Percentiles rank a stretch among this genome's conserved stretches.
Evolutionary conservation across 1,140 invertebrate species (phyloP).

Genomic region (Bombus sibiricus): DNA sequence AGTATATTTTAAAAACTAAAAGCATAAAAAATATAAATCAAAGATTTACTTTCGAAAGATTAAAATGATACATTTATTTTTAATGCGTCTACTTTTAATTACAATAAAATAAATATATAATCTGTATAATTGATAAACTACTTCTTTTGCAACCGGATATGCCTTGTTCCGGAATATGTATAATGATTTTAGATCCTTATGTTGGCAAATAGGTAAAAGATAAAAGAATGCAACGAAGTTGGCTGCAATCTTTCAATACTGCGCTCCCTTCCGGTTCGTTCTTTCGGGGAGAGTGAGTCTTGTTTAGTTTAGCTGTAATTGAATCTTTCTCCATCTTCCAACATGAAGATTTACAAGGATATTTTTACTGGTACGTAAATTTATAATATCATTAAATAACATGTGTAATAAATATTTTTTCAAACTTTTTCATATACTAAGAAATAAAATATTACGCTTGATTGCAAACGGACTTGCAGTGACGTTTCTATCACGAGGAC

Average conservation of each 20-base stretch:
- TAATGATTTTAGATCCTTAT: neutral
- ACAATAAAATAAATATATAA: too few relatives aligned
- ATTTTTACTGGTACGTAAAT: slow-evolving; percentile 91
- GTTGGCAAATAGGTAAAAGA: neutral
- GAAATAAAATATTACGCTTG: neutral
- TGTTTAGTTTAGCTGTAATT: slow-evolving; percentile 85
- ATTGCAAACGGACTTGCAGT: neutral
- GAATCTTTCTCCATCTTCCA: slow-evolving; percentile 88
- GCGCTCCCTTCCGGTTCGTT: slow-evolving; percentile 84
- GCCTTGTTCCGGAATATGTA: neutral
- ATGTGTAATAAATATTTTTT: slow-evolving; percentile 67
- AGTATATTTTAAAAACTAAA: too few relatives aligned
- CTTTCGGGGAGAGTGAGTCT: slow-evolving; percentile 83
- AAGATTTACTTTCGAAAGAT: too few relatives aligned
- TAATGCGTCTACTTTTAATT: too few relatives aligned
- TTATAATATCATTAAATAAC: neutral
- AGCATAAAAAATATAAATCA: too few relatives aligned
- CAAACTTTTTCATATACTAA: neutral
- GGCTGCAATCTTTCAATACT: neutral
- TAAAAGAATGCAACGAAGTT: slow-evolving; percentile 12
- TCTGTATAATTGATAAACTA: too few relatives aligned
- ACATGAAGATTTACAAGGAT: slow-evolving; percentile 98
- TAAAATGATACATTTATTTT: too few relatives aligned
- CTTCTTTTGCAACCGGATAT: neutral
- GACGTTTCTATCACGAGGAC: slow-evolving; percentile 1